These are phyloP conservation scores for Melieria picta DNA, from an alignment of 2,888 invertebrate genomes.

Conservation along the genomic window DNA sequence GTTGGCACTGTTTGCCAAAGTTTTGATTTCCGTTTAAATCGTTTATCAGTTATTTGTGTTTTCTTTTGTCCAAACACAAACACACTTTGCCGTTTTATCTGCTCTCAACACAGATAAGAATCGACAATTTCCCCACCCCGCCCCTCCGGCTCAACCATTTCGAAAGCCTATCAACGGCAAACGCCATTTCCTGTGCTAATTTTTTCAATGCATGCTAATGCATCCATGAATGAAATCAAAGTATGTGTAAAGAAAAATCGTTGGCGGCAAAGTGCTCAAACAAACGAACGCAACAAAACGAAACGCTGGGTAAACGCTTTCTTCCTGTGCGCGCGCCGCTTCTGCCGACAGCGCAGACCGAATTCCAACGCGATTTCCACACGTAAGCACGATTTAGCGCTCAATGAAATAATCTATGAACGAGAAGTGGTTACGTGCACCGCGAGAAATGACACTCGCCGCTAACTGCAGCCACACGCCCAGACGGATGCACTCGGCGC, in stretches of 20 bases:
- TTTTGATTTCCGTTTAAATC: too few species aligned
- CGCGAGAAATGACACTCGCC: slow-evolving; percentile 21
- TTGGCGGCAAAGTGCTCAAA: background rate
- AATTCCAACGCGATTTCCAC: background rate
- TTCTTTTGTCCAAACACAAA: too few species aligned
- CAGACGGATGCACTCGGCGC: slow-evolving; percentile 35
- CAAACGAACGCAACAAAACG: background rate
- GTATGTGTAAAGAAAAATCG: background rate
- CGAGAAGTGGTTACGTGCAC: background rate
- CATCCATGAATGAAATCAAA: slow-evolving; percentile 2
- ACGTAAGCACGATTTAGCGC: background rate
- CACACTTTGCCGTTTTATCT: too few species aligned
- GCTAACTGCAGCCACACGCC: slow-evolving; percentile 44
- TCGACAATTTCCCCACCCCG: too few species aligned
- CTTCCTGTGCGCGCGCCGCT: background rate
- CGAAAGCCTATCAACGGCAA: background rate
- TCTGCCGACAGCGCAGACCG: background rate
- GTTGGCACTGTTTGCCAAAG: too few species aligned
- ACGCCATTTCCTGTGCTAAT: background rate
- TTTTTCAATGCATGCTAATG: background rate
- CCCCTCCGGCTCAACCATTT: too few species aligned
- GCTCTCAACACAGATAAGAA: too few species aligned
- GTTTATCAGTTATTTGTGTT: too few species aligned
- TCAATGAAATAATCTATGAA: background rate
- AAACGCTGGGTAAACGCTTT: background rate